Percentiles rank a stretch among this genome's conserved stretches.
These are phyloP conservation scores for Anthophora plumipes DNA, from an alignment of 2,888 invertebrate genomes.

Conservation along the genomic window DNA sequence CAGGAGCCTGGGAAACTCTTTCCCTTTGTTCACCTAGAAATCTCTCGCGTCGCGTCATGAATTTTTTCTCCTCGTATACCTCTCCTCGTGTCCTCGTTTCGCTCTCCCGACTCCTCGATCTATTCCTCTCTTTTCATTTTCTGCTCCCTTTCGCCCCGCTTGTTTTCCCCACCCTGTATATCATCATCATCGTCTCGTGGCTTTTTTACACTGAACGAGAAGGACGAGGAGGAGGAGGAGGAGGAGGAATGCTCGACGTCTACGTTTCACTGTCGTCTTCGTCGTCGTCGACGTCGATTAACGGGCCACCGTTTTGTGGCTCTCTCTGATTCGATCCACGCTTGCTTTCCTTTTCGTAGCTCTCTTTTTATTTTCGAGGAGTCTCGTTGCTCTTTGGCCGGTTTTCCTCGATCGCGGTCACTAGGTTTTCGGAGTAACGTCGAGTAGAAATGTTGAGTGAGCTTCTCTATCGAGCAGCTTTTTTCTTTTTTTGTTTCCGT, in stretches of 20 bases:
- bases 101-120: neutral
- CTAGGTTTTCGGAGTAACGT: constrained; percentile 26
- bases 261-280: neutral
- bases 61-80: constrained; percentile 61
- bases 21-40: constrained; percentile 55
- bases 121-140: neutral
- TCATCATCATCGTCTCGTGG: too few species aligned
- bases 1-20: constrained; percentile 30
- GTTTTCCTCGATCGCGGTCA: constrained; percentile 27
- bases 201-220: too few species aligned
- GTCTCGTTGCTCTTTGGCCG: neutral
- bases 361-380: neutral
- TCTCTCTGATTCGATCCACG: constrained; percentile 18
- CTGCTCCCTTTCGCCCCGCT: neutral
- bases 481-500: too few species aligned
- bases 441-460: neutral
- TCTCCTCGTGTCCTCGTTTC: constrained; percentile 54
- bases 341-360: constrained; percentile 35
- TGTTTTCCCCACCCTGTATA: too few species aligned
- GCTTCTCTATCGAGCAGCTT: neutral
- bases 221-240: too few species aligned
- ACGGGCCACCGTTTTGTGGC: neutral
- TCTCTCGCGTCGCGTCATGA: constrained; percentile 56
- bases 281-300: constrained; percentile 5
- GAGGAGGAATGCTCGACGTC: too few species aligned